phyloP scores from a whole-genome alignment of 2,113 vertebrate genomes.

The Larimichthys crocea region DNA sequence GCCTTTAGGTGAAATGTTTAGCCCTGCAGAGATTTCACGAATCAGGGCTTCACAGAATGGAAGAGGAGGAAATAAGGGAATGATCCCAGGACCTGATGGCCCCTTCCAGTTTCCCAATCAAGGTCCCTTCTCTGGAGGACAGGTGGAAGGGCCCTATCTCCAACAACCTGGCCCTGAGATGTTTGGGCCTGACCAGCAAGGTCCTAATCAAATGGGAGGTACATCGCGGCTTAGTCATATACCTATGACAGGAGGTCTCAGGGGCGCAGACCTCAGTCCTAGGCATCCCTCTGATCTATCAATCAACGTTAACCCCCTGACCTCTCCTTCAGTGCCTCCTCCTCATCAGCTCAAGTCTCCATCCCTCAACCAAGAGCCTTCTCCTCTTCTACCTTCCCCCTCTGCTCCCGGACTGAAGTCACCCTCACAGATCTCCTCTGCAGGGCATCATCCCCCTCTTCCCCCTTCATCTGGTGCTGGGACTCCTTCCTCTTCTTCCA shows the following conservation, averaged over 20 bases:
- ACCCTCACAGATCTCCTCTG: slow-evolving; percentile 88
- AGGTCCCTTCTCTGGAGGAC: slow-evolving; percentile 87
- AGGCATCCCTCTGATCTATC: slow-evolving; percentile 92
- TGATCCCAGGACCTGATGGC: slow-evolving; percentile 85
- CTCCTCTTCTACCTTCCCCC: slow-evolving; percentile 91
- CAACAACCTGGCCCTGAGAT: slow-evolving; percentile 89
- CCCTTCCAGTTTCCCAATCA: slow-evolving; percentile 87
- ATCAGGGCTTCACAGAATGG: slow-evolving; percentile 88
- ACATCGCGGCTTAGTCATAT: slow-evolving; percentile 93
- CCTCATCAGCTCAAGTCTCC: slow-evolving; percentile 92
- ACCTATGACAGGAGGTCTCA: slow-evolving; percentile 84
- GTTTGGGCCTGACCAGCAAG: slow-evolving; percentile 89
- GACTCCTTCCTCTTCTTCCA: slow-evolving; percentile 85
- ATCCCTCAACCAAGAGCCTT: slow-evolving; percentile 91
- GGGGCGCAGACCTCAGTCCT: slow-evolving; percentile 82
- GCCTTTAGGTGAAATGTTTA: slow-evolving; percentile 84
- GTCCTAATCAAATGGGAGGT: slow-evolving; percentile 83
- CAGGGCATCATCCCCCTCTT: slow-evolving; percentile 84
- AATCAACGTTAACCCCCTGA: slow-evolving; percentile 90
- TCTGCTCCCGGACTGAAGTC: slow-evolving; percentile 94
- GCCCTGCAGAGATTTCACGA: slow-evolving; percentile 88
- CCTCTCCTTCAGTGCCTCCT: slow-evolving; percentile 89
- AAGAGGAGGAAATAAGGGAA: slow-evolving; percentile 85
- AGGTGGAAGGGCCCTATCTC: slow-evolving; percentile 86
- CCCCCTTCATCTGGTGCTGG: slow-evolving; percentile 86